A percentile compares a stretch with the other conserved stretches of the same genome.
Conservation (phyloP, 2,888 invertebrate genomes). For the Drosophila anomelani region DNA sequence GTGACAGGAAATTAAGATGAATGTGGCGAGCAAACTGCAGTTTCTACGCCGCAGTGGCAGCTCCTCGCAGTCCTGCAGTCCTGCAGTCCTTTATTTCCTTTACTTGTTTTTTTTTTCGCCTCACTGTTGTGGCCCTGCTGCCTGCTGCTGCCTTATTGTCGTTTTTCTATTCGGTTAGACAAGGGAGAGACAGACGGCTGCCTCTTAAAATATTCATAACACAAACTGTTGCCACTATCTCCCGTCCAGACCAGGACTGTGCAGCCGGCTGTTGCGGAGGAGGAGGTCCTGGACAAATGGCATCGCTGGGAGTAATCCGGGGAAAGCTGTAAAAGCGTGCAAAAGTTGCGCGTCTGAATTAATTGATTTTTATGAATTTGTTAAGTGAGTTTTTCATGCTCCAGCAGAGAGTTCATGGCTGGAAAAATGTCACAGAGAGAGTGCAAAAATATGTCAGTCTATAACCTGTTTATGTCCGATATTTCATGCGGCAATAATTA, state of each 20-base stretch:
- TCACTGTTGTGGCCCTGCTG: conserved; percentile 23
- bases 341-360: conserved; percentile 55
- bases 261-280: not conserved
- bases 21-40: conserved; percentile 78
- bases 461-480: conserved; percentile 5
- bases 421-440: conserved; percentile 3
- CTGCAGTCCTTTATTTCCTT: conserved; percentile 12
- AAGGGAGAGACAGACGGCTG: conserved; percentile 35
- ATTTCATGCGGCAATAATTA: not conserved
- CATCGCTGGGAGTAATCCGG: conserved; percentile 32
- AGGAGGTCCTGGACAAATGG: conserved; percentile 43
- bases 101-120: conserved; percentile 9
- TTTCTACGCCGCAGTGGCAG: conserved; percentile 48
- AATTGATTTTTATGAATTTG: conserved; percentile 75
- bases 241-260: conserved; percentile 17
- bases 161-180: conserved; percentile 51
- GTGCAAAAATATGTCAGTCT: conserved; percentile 35
- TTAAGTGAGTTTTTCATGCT: conserved; percentile 51
- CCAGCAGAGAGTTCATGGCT: conserved; percentile 8
- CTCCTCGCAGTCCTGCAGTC: conserved; percentile 14
- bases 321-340: conserved; percentile 27
- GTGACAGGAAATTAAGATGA: conserved; percentile 80
- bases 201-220: conserved; percentile 77
- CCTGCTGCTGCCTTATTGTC: conserved; percentile 23
- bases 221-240: conserved; percentile 76